These are phyloP conservation scores for Aurelia sp. DNA, from an alignment of 30 jellyfish, hydroid and myxozoan species.

Conservation along the genomic window DNA sequence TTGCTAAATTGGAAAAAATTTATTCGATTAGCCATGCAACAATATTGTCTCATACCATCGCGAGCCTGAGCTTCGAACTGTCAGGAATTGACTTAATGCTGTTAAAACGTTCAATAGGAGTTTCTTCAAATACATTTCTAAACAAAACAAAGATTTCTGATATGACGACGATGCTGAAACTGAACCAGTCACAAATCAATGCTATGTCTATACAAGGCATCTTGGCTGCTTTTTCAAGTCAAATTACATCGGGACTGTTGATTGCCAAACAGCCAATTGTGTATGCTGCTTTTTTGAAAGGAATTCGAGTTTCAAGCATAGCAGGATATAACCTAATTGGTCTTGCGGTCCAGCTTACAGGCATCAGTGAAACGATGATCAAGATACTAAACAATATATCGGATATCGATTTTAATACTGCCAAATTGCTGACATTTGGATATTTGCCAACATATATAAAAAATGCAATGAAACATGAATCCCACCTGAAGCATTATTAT, in stretches of 20 bases:
- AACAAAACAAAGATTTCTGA: background rate
- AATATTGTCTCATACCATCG: background rate
- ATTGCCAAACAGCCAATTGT: conserved; percentile 3
- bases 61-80: background rate
- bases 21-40: background rate
- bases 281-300: conserved; percentile 1
- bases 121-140: no score
- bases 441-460: conserved; percentile 6
- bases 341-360: background rate
- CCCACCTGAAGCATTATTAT: conserved; percentile 1
- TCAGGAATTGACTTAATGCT: conserved; percentile 14
- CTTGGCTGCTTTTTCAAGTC: background rate
- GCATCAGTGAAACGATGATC: background rate
- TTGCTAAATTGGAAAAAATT: conserved; percentile 1
- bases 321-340: background rate
- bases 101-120: background rate
- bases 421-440: background rate
- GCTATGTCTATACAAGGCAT: background rate
- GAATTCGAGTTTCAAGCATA: background rate
- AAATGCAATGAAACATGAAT: background rate
- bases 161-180: background rate
- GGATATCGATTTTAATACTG: background rate
- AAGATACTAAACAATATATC: background rate
- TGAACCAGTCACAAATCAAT: conserved; percentile 1
- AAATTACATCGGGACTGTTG: background rate